Base-by-base conservation (phyloP, 2,888 invertebrate genomes). In the Orthonevra nobilis region DNA sequence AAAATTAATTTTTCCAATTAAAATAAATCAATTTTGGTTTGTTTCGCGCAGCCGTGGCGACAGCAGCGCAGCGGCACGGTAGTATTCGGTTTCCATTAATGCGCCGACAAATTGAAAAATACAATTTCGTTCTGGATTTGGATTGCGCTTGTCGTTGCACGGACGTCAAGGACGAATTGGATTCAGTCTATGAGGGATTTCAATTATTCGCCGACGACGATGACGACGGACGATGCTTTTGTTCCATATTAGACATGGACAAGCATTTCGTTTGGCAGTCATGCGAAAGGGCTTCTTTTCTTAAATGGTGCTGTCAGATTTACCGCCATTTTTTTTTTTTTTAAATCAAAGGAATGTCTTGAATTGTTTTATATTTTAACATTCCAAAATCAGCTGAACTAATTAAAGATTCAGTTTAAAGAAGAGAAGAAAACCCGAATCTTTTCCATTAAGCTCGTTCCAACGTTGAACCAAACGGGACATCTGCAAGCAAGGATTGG, bases 1-100 rank as follows among this genome's bases (percentile, higher is more conserved):
- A 73, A 73, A 79, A 79, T 73, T 73, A 79, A 61, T 73, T 73
- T 77, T 79, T 79, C 73, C 79, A 79, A 79, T 79, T 79, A 79
- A 79, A 79, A 79, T 79, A 79, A 79, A 79, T 79, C 79, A 73
- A 79, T 79, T 79, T 68, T 42, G n/a, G 48, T 73, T 79, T n/a
- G n/a, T n/a, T n/a, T n/a, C n/a, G n/a, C n/a, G n/a, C n/a, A n/a
- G n/a, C n/a, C n/a, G n/a, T n/a, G n/a, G n/a, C n/a, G n/a, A n/a
- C n/a, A n/a, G n/a, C n/a, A n/a, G 30, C 72, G 40, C 54, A n/a
- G 54, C 64, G 58, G 38, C 34, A 73, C 66, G 79, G 66, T 60
- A 56, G 79, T 79, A 73, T 73, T 79, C 66, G 79, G 48, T 68
- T 79, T 79, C 32, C 56, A 68, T 79, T 79, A 73, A 79, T 79